These are phyloP conservation scores for Spea hammondii DNA, from an alignment of 2,797 vertebrate species.

Conservation along the genomic window DNA sequence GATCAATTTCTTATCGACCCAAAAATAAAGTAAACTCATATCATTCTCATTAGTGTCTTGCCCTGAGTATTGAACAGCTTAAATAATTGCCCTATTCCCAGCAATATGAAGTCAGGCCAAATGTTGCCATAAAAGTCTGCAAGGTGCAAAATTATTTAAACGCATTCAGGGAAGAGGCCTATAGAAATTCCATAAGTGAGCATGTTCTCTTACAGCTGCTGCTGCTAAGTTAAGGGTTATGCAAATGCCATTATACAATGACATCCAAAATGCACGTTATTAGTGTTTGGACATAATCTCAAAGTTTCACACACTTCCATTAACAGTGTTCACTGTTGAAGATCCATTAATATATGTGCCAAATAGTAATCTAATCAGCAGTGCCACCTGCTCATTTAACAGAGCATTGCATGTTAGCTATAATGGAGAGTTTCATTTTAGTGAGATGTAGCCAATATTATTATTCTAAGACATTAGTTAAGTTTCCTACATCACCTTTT, in stretches of 20 bases:
- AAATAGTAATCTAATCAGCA: constrained; percentile 8
- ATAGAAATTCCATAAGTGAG: not conserved
- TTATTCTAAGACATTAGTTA: too few relatives aligned
- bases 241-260: constrained; percentile 10
- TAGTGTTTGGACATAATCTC: constrained; percentile 6
- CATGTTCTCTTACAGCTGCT: not conserved
- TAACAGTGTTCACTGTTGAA: constrained; percentile 16
- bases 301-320: constrained; percentile 17
- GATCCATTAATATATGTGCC: constrained; percentile 6
- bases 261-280: constrained; percentile 15
- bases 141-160: constrained; percentile 10
- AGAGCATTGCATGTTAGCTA: not conserved
- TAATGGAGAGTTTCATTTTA: too few relatives aligned
- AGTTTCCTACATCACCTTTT: too few relatives aligned
- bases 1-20: constrained; percentile 29
- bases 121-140: not conserved
- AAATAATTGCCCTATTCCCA: constrained; percentile 30
- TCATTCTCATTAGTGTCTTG: constrained; percentile 23
- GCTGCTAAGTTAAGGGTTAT: constrained; percentile 3
- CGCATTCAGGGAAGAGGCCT: not conserved
- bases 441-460: too few relatives aligned
- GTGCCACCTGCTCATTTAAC: constrained; percentile 18
- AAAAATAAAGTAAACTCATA: constrained; percentile 25
- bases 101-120: constrained; percentile 7
- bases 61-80: constrained; percentile 13